A percentile compares a stretch with the other conserved stretches of the same genome.
Evolutionary conservation across 2,113 vertebrate genomes (phyloP).

Genomic region (Lepidothrix coronata): DNA sequence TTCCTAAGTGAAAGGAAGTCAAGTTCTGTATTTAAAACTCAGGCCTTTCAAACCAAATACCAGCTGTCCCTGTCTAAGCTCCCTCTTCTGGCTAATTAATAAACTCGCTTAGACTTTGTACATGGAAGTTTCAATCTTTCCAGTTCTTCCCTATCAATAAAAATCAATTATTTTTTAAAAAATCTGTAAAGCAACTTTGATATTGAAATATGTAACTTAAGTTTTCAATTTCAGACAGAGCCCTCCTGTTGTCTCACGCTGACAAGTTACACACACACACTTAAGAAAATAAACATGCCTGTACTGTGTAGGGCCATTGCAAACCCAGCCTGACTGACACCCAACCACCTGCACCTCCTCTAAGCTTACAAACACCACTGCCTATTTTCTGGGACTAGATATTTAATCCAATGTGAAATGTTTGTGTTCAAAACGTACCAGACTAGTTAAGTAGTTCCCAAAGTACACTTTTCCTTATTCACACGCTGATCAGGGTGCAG

Average conservation of each 20-base stretch:
- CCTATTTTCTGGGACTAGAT: background rate
- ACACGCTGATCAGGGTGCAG: background rate
- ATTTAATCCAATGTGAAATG: background rate
- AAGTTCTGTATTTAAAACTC: background rate
- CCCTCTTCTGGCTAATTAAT: conserved; percentile 55
- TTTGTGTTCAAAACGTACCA: background rate
- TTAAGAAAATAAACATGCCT: background rate
- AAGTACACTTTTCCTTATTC: background rate
- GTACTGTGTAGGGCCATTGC: rapidly evolving
- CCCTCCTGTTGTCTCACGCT: background rate
- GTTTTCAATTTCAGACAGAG: background rate
- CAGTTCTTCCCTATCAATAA: background rate
- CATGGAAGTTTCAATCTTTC: background rate
- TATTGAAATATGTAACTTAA: background rate
- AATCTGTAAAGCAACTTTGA: background rate
- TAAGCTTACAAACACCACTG: background rate
- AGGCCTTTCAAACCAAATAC: background rate
- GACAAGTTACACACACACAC: background rate
- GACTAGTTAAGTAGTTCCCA: background rate
- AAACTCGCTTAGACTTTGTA: background rate
- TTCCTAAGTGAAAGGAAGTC: background rate
- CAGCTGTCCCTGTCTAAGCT: background rate
- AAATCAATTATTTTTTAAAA: background rate
- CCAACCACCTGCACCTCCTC: background rate
- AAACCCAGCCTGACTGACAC: background rate